Conservation (phyloP, 2,797 vertebrate genomes). For the Acrossocheilus wenchowensis region DNA sequence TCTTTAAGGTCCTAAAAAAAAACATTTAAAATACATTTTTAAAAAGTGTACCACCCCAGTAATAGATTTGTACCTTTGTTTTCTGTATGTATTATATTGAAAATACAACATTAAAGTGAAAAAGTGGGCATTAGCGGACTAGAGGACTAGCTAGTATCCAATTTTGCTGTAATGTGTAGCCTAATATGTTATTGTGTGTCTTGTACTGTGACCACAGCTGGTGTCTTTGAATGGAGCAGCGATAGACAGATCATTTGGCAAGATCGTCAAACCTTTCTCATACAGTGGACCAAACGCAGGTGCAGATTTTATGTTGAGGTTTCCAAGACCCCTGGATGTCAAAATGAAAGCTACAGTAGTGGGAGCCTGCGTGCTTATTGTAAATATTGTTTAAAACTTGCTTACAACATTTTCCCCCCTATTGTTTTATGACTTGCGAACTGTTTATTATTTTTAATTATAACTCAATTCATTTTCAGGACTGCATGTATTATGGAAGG, state of each 20-base stretch:
- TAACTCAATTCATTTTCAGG: background rate
- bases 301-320: background rate
- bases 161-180: too few relatives aligned
- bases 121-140: too few relatives aligned
- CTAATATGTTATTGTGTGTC: too few relatives aligned
- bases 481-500: background rate
- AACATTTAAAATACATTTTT: too few relatives aligned
- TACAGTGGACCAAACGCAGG: background rate
- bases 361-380: background rate
- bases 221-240: background rate
- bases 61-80: too few relatives aligned
- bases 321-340: background rate
- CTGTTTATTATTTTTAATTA: background rate
- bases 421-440: background rate
- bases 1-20: too few relatives aligned
- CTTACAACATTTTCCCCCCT: too few relatives aligned
- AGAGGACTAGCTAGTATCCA: too few relatives aligned
- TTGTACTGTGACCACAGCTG: background rate
- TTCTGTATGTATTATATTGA: too few relatives aligned
- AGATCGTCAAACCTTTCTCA: background rate
- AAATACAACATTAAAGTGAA: too few relatives aligned
- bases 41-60: too few relatives aligned
- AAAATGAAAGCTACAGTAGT: background rate
- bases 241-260: background rate
- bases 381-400: background rate